Percentiles rank a stretch among this genome's conserved stretches.
phyloP scores from a whole-genome alignment of 2,113 vertebrate genomes.

The Columba livia region DNA sequence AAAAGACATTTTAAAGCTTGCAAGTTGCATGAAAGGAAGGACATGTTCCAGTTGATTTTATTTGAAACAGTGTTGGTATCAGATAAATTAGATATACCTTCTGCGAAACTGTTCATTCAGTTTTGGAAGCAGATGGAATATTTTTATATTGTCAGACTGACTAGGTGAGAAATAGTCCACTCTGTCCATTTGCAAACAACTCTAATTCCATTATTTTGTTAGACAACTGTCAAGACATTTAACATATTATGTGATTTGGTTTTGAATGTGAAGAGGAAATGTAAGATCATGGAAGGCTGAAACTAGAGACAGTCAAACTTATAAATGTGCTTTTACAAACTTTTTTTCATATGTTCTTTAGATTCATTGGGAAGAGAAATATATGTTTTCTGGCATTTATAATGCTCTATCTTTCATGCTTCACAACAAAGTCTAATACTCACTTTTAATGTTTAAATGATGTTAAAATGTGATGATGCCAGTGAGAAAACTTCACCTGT shows the following conservation, averaged over 20 bases:
- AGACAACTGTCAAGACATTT: not conserved
- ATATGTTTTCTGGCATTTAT: not conserved
- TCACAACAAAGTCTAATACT: not conserved
- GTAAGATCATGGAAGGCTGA: not conserved
- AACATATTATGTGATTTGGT: not conserved
- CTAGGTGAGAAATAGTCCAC: not conserved
- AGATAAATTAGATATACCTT: not conserved
- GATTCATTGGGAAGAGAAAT: not conserved
- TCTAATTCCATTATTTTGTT: not conserved
- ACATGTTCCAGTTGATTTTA: not conserved
- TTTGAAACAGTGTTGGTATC: not conserved
- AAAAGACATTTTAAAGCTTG: constrained; percentile 13
- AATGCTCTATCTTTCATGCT: not conserved
- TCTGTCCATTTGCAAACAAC: not conserved
- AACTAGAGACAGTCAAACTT: not conserved
- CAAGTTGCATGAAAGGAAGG: not conserved
- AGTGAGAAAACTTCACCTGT: not conserved
- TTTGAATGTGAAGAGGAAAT: not conserved
- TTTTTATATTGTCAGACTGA: not conserved
- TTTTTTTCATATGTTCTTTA: not conserved
- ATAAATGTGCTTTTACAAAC: not conserved
- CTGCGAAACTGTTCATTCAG: not conserved
- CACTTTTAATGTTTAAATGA: not conserved
- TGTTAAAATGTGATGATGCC: not conserved
- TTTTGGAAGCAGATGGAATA: not conserved